These are phyloP conservation scores for Triops longicaudatus DNA, from an alignment of 1,140 invertebrate species.

Conservation along the genomic window DNA sequence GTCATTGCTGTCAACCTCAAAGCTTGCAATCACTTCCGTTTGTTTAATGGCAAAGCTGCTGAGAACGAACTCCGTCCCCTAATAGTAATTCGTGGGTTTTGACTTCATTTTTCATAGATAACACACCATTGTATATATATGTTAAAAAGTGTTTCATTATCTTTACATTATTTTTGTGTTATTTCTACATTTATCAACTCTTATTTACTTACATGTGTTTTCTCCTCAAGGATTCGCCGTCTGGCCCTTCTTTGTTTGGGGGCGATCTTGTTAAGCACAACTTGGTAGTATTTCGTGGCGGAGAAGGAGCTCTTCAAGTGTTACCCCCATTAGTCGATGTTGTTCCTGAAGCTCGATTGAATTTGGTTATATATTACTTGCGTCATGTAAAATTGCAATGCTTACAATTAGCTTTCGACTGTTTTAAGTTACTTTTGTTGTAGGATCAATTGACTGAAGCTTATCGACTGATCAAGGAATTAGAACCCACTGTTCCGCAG, in stretches of 20 bases:
- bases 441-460: constrained; percentile 80
- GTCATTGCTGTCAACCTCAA: constrained; percentile 89
- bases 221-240: background rate
- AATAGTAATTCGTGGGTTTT: constrained; percentile 42
- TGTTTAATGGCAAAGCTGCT: constrained; percentile 90
- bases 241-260: constrained; percentile 2
- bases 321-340: constrained; percentile 87
- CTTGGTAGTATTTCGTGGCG: constrained; percentile 87
- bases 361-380: constrained; percentile 91
- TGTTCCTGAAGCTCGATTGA: constrained; percentile 90
- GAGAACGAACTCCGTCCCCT: constrained; percentile 75
- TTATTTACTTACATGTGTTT: background rate
- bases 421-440: constrained; percentile 18
- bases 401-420: background rate
- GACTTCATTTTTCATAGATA: no score
- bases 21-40: constrained; percentile 74
- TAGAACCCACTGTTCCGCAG: constrained; percentile 85
- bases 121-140: no score
- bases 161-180: background rate
- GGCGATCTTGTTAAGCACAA: constrained; percentile 88
- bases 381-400: constrained; percentile 59
- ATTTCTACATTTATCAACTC: background rate
- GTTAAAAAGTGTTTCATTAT: background rate
- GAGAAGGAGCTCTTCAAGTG: constrained; percentile 85
- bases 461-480: constrained; percentile 78